Conservation (phyloP, 2,888 invertebrate species). For the Epinotia bilunana region DNA sequence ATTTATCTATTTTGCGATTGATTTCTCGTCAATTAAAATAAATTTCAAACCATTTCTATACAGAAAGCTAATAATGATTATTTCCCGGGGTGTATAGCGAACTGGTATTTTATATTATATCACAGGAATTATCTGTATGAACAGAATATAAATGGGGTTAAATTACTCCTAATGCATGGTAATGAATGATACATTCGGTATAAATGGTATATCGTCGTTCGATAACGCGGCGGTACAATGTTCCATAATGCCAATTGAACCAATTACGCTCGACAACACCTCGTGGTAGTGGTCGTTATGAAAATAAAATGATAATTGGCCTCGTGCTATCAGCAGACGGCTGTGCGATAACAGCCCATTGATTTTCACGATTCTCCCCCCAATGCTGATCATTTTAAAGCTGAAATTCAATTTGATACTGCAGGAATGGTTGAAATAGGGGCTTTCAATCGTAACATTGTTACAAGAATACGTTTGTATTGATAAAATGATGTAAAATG, state of each 20-base stretch:
- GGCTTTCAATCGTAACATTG: conserved; percentile 30
- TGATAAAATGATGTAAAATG: conserved; percentile 22
- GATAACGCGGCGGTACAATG: conserved; percentile 8
- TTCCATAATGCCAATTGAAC: conserved; percentile 28
- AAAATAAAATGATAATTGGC: conserved; percentile 43
- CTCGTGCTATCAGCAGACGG: conserved; percentile 33
- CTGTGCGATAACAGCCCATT: conserved; percentile 43
- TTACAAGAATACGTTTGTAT: conserved; percentile 28
- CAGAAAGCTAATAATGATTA: background rate
- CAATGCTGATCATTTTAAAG: conserved; percentile 30
- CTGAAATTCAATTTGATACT: conserved; percentile 21
- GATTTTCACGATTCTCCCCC: conserved; percentile 36
- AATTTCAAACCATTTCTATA: background rate
- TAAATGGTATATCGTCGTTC: conserved; percentile 1
- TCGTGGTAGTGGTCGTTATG: conserved; percentile 32
- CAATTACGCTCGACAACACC: conserved; percentile 40
- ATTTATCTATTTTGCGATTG: no score
- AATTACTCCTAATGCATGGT: conserved; percentile 9
- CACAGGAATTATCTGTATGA: conserved; percentile 9
- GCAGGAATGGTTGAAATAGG: conserved; percentile 15
- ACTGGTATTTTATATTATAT: background rate
- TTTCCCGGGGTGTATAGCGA: background rate
- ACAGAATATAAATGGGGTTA: conserved; percentile 2
- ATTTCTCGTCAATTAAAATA: no score
- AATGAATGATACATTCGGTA: background rate